Conservation (phyloP, 2,888 invertebrate species). For the Entomobrya multifasciata region DNA sequence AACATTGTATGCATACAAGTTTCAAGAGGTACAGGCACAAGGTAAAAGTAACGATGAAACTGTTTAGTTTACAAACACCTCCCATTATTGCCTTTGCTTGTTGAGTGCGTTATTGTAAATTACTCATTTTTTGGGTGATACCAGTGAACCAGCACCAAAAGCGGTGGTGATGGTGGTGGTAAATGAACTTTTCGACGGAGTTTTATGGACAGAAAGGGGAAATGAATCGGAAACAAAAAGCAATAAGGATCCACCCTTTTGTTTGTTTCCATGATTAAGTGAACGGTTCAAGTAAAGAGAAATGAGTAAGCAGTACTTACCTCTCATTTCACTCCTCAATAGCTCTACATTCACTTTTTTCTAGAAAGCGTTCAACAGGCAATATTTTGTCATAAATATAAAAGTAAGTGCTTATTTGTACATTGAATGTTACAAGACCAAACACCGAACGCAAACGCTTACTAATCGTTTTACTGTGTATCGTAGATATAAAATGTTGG, state of each 20-base stretch:
- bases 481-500: no score
- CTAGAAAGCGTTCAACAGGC: conserved; percentile 28
- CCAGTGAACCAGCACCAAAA: conserved; percentile 19
- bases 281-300: conserved; percentile 29
- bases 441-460: conserved; percentile 13
- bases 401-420: conserved; percentile 3
- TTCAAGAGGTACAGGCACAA: no score
- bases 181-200: conserved; percentile 63
- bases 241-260: conserved; percentile 67
- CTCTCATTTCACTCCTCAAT: not conserved
- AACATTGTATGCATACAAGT: not conserved
- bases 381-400: not conserved
- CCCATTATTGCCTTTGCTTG: conserved; percentile 57
- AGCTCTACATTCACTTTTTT: not conserved
- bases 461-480: not conserved
- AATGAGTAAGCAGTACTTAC: not conserved
- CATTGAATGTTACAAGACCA: conserved; percentile 14
- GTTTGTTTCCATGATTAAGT: conserved; percentile 69
- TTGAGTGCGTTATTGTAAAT: conserved; percentile 36
- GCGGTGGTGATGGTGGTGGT: not conserved
- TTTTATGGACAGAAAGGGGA: conserved; percentile 62
- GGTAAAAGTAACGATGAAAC: conserved; percentile 12
- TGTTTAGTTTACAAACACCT: conserved; percentile 61
- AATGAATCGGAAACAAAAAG: conserved; percentile 70
- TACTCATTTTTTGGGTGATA: not conserved